phyloP scores from a whole-genome alignment of 2,113 vertebrate genomes.

The Cathartes aura region DNA sequence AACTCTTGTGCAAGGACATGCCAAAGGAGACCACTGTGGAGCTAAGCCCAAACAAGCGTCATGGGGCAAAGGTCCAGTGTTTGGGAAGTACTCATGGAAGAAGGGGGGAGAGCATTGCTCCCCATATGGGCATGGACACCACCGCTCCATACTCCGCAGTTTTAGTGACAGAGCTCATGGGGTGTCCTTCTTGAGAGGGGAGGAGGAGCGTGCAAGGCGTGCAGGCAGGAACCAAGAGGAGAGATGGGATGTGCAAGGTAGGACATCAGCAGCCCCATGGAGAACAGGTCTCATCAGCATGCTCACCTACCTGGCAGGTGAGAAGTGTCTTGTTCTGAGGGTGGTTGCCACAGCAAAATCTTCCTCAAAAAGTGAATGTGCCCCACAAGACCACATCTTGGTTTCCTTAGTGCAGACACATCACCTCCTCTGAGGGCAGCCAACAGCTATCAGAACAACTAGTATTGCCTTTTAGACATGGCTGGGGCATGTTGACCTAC shows the following conservation, averaged over 20 bases:
- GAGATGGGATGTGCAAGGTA: not conserved
- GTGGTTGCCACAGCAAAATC: not conserved
- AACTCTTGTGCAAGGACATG: not conserved
- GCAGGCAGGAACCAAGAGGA: not conserved
- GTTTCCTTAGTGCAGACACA: not conserved
- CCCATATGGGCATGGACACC: not conserved
- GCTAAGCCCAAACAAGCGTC: not conserved
- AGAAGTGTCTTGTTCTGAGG: not conserved
- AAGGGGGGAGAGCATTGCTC: not conserved
- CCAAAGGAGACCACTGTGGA: not conserved
- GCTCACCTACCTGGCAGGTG: not conserved
- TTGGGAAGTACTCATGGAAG: not conserved
- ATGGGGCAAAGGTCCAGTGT: not conserved
- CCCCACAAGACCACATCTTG: not conserved
- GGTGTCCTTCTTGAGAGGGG: not conserved
- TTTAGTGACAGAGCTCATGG: not conserved
- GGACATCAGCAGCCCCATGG: not conserved
- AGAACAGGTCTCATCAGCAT: not conserved
- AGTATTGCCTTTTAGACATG: not conserved
- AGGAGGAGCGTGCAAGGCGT: not conserved
- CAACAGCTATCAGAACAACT: not conserved
- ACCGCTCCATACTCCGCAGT: not conserved
- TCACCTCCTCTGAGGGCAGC: not conserved
- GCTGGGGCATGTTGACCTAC: not conserved
- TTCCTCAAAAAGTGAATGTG: not conserved